Evolutionary conservation across 2,888 invertebrate species (phyloP).

Genomic region (Linnaemya tessellans): DNA sequence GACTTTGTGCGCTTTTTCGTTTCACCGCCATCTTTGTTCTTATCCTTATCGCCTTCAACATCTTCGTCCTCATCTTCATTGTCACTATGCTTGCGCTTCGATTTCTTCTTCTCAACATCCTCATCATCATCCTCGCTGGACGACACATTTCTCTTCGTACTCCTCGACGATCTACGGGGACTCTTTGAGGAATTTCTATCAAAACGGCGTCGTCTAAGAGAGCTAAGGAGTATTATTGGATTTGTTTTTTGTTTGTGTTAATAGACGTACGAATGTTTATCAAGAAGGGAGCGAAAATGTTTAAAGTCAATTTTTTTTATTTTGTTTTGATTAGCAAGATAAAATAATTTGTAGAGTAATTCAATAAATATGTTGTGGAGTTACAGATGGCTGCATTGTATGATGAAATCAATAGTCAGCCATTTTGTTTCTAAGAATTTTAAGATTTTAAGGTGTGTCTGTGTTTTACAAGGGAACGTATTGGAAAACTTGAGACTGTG

Average conservation of each 20-base stretch:
- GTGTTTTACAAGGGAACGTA: conserved; percentile 28
- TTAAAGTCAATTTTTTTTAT: conserved; percentile 69
- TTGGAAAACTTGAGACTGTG: conserved; percentile 45
- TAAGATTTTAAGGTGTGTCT: conserved; percentile 56
- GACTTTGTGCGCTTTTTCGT: conserved; percentile 72
- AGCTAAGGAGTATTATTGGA: conserved; percentile 77
- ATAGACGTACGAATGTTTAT: conserved; percentile 68
- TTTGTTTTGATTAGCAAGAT: conserved; percentile 64
- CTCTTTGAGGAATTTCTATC: conserved; percentile 78
- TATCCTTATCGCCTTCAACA: conserved; percentile 83
- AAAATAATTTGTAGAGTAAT: conserved; percentile 55
- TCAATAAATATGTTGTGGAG: conserved; percentile 49
- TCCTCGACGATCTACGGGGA: conserved; percentile 74
- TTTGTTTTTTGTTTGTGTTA: conserved; percentile 62
- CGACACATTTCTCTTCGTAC: conserved; percentile 77
- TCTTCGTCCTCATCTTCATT: conserved; percentile 81
- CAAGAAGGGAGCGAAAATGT: conserved; percentile 71
- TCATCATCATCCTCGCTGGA: conserved; percentile 76
- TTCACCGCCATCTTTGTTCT: conserved; percentile 74
- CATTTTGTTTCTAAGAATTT: conserved; percentile 42
- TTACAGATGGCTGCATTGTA: conserved; percentile 35
- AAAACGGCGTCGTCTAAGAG: conserved; percentile 82
- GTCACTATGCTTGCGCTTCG: conserved; percentile 74
- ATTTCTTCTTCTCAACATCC: conserved; percentile 73
- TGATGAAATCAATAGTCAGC: conserved; percentile 54